Percentiles rank a stretch among this genome's conserved stretches.
These are phyloP conservation scores for Archips crataeganus DNA, from an alignment of 2,888 invertebrate genomes.

Conservation along the genomic window DNA sequence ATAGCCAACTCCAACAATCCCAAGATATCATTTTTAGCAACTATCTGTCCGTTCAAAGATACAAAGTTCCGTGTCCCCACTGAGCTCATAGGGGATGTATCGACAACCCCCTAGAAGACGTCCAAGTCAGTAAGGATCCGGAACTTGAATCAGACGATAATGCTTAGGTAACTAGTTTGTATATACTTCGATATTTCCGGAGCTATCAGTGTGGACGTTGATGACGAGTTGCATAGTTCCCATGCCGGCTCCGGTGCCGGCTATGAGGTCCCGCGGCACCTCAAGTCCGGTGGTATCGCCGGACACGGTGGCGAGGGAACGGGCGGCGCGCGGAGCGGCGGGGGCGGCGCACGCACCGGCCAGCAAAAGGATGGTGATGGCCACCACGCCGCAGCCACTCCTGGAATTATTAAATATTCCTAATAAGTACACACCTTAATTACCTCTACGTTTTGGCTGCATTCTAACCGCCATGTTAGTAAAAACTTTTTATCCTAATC, in stretches of 20 bases:
- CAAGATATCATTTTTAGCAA: conserved; percentile 4
- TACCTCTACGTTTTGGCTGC: too few species aligned
- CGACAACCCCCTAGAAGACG: not conserved
- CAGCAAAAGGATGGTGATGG: conserved; percentile 56
- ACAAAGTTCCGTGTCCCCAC: not conserved
- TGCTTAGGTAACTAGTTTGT: conserved; percentile 64
- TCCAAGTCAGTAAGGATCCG: not conserved
- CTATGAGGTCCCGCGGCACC: conserved; percentile 68
- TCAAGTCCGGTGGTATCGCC: conserved; percentile 75
- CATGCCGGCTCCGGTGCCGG: conserved; percentile 64
- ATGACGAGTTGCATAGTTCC: conserved; percentile 76
- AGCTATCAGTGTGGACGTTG: conserved; percentile 76
- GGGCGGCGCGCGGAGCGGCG: conserved; percentile 51
- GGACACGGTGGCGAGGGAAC: conserved; percentile 56
- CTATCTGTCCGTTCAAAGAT: not conserved
- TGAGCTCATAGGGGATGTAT: not conserved
- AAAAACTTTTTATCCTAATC: too few species aligned
- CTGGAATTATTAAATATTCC: conserved; percentile 51
- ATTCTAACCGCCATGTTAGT: too few species aligned
- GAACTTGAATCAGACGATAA: not conserved
- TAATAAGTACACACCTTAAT: too few species aligned
- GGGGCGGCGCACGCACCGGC: conserved; percentile 59
- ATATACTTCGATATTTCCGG: conserved; percentile 76
- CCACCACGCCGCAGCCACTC: conserved; percentile 57
- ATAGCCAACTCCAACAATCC: conserved; percentile 9